Conservation (phyloP, 2,113 vertebrate genomes). For the Odocoileus virginianus region DNA sequence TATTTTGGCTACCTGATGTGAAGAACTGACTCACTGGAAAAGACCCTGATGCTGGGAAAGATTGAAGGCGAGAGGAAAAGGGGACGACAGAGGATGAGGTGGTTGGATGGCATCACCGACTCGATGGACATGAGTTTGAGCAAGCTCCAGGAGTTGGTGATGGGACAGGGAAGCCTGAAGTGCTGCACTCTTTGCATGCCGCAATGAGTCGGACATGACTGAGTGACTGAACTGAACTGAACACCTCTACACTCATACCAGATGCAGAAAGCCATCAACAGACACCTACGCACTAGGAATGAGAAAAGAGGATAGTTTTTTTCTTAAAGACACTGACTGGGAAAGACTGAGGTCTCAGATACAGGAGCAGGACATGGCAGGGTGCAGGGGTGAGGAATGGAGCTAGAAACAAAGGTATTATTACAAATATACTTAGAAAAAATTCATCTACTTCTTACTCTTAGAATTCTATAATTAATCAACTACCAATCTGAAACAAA, state of each 20-base stretch:
- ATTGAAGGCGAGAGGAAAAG: not conserved
- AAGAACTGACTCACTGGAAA: not conserved
- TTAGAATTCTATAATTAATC: not conserved
- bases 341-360: not conserved
- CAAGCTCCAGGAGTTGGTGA: not conserved
- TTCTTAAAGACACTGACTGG: not conserved
- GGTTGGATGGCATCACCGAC: not conserved
- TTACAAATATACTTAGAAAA: not conserved
- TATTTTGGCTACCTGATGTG: not conserved
- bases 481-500: not conserved
- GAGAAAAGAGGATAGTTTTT: not conserved
- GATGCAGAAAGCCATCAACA: not conserved
- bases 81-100: rapidly evolving
- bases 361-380: not conserved
- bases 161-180: rapidly evolving
- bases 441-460: not conserved
- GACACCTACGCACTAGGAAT: not conserved
- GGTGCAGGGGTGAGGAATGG: not conserved
- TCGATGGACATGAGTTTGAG: not conserved
- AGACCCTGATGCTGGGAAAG: not conserved
- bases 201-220: not conserved
- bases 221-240: not conserved
- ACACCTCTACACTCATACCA: not conserved
- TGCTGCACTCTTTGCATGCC: not conserved
- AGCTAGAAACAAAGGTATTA: not conserved